Percentiles rank a stretch among this genome's conserved stretches.
Conservation (phyloP, 2,888 invertebrate genomes). For the Synanthedon tipuliformis region DNA sequence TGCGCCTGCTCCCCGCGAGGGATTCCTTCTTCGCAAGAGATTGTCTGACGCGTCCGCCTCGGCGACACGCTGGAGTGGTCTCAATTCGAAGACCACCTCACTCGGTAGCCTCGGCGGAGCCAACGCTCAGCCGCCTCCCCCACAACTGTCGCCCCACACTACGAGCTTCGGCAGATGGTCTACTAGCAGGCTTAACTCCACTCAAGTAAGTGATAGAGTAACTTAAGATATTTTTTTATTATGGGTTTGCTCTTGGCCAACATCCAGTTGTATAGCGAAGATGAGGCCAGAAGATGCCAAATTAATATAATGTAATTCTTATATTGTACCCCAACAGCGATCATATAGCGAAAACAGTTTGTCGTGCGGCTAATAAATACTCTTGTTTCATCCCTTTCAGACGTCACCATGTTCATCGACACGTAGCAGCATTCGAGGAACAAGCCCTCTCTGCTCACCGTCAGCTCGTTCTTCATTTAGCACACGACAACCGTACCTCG, state of each 20-base stretch:
- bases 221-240: too few relatives aligned
- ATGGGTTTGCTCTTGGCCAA: too few relatives aligned
- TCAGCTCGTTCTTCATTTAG: conserved; percentile 80
- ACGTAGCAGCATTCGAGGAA: conserved; percentile 77
- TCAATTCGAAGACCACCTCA: conserved; percentile 88
- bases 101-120: conserved; percentile 77
- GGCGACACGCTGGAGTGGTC: conserved; percentile 72
- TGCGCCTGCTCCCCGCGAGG: conserved; percentile 80
- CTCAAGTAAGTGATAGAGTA: conserved; percentile 45
- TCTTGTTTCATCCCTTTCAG: conserved; percentile 23
- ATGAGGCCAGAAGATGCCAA: too few relatives aligned
- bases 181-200: conserved; percentile 80
- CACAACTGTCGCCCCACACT: conserved; percentile 59
- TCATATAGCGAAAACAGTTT: not conserved
- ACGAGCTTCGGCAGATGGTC: conserved; percentile 78
- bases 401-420: conserved; percentile 81
- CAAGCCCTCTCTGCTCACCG: conserved; percentile 76
- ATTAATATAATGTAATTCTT: too few relatives aligned
- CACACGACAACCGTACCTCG: conserved; percentile 88
- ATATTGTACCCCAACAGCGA: too few relatives aligned
- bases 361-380: not conserved
- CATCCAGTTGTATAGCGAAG: too few relatives aligned
- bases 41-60: conserved; percentile 76
- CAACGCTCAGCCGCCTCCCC: conserved; percentile 70
- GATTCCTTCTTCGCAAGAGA: conserved; percentile 85